phyloP scores from a whole-genome alignment of 2,888 invertebrate species.

The Latrodectus elegans region DNA sequence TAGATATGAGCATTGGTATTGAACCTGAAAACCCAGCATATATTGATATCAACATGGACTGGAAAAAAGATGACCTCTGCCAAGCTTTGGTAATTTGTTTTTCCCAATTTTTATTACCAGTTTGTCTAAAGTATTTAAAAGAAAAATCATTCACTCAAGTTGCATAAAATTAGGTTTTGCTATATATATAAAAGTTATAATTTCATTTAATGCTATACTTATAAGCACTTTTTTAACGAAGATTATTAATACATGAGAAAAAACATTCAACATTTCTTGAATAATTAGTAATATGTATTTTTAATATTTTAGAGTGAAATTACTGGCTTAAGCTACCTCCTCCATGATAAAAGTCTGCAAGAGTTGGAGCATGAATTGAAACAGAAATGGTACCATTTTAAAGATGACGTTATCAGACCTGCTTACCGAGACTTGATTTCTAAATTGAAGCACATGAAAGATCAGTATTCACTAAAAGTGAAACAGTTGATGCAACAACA shows the following conservation, averaged over 20 bases:
- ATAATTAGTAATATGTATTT: too few species aligned
- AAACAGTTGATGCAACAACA: background rate
- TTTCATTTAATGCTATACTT: background rate
- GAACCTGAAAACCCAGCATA: constrained; percentile 18
- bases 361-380: constrained; percentile 16
- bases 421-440: background rate
- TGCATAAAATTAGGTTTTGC: background rate
- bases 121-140: background rate
- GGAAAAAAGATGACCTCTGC: constrained; percentile 27
- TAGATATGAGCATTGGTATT: constrained; percentile 30
- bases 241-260: too few species aligned
- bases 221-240: too few species aligned
- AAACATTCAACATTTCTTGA: too few species aligned
- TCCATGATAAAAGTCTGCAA: background rate
- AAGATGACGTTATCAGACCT: background rate
- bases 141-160: background rate
- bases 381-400: background rate
- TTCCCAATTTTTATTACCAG: background rate
- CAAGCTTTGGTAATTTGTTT: constrained; percentile 22
- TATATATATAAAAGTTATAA: background rate
- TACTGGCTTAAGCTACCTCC: background rate
- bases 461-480: background rate
- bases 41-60: constrained; percentile 23
- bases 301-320: constrained; percentile 16
- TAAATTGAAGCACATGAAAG: background rate